A percentile compares a stretch with the other conserved stretches of the same genome.
phyloP scores from a whole-genome alignment of 2,888 invertebrate species.

The Pteria penguin region DNA sequence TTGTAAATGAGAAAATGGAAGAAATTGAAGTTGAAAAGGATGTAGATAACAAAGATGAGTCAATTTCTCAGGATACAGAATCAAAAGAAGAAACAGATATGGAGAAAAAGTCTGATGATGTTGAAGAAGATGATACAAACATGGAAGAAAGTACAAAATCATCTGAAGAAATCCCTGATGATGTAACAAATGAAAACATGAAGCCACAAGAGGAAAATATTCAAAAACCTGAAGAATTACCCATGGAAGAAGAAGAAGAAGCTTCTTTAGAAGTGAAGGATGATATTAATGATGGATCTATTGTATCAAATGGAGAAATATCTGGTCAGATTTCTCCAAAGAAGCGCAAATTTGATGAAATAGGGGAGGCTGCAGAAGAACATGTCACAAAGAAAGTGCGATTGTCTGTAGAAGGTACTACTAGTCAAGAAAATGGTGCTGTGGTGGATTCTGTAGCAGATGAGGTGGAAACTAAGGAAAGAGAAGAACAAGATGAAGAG shows the following conservation, averaged over 20 bases:
- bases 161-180: conserved; percentile 1
- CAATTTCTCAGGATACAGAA: conserved; percentile 1
- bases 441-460: conserved; percentile 10
- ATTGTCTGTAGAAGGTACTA: conserved; percentile 28
- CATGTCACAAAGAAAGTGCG: conserved; percentile 45
- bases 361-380: conserved; percentile 41
- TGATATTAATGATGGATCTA: conserved; percentile 22
- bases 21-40: conserved; percentile 12
- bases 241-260: conserved; percentile 14
- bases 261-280: conserved; percentile 34
- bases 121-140: conserved; percentile 7
- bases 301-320: conserved; percentile 1
- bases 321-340: background rate
- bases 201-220: background rate
- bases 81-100: conserved; percentile 29
- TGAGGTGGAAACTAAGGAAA: conserved; percentile 19
- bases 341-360: conserved; percentile 55
- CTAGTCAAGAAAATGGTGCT: conserved; percentile 27
- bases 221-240: background rate
- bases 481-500: conserved; percentile 55
- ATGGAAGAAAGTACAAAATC: conserved; percentile 10
- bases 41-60: conserved; percentile 10
- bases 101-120: conserved; percentile 7
- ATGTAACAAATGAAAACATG: background rate
- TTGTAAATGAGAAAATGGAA: background rate